Conservation (phyloP, 2,797 vertebrate species). For the Euphonia xanthogaster region DNA sequence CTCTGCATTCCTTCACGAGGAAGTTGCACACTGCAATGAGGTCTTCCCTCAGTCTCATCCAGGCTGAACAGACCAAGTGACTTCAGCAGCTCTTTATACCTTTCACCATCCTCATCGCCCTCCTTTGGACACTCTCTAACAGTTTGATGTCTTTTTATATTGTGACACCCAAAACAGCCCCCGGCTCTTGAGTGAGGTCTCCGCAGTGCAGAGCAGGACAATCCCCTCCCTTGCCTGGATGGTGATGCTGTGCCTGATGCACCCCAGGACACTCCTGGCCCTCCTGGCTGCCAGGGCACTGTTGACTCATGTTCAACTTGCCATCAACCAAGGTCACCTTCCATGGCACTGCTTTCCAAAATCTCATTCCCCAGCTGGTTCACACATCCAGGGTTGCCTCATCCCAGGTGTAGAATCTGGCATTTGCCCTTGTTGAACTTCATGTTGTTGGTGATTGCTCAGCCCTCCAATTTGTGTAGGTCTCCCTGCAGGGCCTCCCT, state of each 20-base stretch:
- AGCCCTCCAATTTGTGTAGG: background rate
- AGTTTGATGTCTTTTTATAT: background rate
- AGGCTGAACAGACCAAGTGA: background rate
- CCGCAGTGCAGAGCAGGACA: background rate
- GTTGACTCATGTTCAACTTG: accelerated
- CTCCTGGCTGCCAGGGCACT: background rate
- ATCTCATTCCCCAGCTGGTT: accelerated
- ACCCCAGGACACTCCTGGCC: accelerated
- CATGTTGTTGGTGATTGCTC: too few species aligned
- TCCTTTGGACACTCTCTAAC: accelerated
- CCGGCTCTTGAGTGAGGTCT: accelerated
- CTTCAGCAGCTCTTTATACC: accelerated
- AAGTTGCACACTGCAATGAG: accelerated
- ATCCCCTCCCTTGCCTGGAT: accelerated
- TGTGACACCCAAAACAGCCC: accelerated
- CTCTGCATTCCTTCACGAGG: accelerated
- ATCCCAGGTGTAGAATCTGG: accelerated
- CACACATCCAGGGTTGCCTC: accelerated
- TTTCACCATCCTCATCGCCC: accelerated
- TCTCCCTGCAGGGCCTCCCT: background rate
- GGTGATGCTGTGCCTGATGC: accelerated
- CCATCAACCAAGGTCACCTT: accelerated
- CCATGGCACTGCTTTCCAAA: accelerated
- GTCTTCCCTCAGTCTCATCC: background rate
- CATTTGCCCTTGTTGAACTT: background rate